Base-by-base conservation (phyloP, 2,113 vertebrate genomes). In the Rhynchopsitta pachyrhyncha region DNA sequence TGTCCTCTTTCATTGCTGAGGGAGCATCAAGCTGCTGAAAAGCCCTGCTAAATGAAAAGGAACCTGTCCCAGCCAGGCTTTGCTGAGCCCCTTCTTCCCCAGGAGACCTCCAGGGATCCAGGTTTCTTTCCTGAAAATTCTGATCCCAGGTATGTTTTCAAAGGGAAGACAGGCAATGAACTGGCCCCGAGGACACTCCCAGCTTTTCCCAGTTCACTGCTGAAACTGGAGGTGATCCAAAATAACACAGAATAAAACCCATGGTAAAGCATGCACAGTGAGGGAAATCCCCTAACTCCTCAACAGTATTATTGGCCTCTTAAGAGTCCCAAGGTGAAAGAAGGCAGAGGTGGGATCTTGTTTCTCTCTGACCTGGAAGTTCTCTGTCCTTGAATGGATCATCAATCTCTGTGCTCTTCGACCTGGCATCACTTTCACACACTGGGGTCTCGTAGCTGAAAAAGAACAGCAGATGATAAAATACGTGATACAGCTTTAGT, bases 351-450 rank as follows among this genome's bases (percentile, higher is more conserved):
- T 6, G 44, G 33, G 57, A 52, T 68, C 15, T 52, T 71, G 16
- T 33, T 77, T 11, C 17, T 70, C 60, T 82, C 98, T 97, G 88
- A 99, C 99, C 99, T 99, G 98, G 98, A 92, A 99, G 98, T 86
- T 99, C 99, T 97, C 99, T 97, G 97, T 98, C 99, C 96, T 98
- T 99, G 98, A 99, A 99, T 25, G 98, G 98, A 85, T 99, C 99
- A 17, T 99, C 99, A 31, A 93, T 94, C 92, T 99, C 99, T 6
- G 96, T 88, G 71, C 97, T 96, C 64, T 97, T 98, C 17, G 98
- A 99, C 88, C 98, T 98, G 64, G 99, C 98, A 13, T 98, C 97
- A 1, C 98, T 98, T 97, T 99, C 99, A 93, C 99, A 99, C 69
- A 98, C 98, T 12, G 99, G 99, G 77, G 98, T 99, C 98, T 99